phyloP scores from a whole-genome alignment of 2,797 vertebrate species.

The Gobionotothen gibberifrons region DNA sequence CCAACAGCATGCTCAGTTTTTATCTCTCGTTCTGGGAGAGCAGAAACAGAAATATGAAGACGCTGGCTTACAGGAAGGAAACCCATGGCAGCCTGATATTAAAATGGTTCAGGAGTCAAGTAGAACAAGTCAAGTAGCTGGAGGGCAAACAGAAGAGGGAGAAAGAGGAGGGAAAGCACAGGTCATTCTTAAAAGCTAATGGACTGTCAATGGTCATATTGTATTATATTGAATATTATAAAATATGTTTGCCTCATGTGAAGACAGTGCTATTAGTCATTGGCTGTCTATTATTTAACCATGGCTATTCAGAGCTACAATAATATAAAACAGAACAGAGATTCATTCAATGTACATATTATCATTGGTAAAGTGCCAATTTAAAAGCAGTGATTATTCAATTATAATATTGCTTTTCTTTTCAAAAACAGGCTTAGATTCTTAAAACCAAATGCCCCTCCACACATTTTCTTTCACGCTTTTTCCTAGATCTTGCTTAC shows the following conservation, averaged over 20 bases:
- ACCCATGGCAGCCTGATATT: slow-evolving; percentile 76
- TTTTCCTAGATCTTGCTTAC: slow-evolving; percentile 9
- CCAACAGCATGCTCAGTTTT: slow-evolving; percentile 40
- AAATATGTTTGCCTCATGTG: slow-evolving; percentile 63
- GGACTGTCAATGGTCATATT: slow-evolving; percentile 75
- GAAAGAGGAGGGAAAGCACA: slow-evolving; percentile 63
- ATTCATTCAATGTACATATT: background rate
- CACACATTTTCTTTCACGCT: background rate
- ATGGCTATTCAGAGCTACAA: background rate
- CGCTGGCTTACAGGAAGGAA: slow-evolving; percentile 74
- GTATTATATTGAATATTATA: slow-evolving; percentile 66
- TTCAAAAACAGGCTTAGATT: background rate
- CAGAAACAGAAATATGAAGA: slow-evolving; percentile 71
- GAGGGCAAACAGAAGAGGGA: slow-evolving; percentile 73
- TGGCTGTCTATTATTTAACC: slow-evolving; percentile 43
- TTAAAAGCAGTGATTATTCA: background rate
- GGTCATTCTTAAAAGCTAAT: slow-evolving; percentile 80
- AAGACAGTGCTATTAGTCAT: slow-evolving; percentile 53
- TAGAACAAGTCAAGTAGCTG: slow-evolving; percentile 81
- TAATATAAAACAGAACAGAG: background rate
- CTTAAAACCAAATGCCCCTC: too few species aligned
- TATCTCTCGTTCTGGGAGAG: slow-evolving; percentile 60
- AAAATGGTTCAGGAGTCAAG: slow-evolving; percentile 85
- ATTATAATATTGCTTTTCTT: background rate
- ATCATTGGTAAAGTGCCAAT: slow-evolving; percentile 4